Base-by-base conservation (phyloP, 2,888 invertebrate species). In the Leptinotarsa juncta region DNA sequence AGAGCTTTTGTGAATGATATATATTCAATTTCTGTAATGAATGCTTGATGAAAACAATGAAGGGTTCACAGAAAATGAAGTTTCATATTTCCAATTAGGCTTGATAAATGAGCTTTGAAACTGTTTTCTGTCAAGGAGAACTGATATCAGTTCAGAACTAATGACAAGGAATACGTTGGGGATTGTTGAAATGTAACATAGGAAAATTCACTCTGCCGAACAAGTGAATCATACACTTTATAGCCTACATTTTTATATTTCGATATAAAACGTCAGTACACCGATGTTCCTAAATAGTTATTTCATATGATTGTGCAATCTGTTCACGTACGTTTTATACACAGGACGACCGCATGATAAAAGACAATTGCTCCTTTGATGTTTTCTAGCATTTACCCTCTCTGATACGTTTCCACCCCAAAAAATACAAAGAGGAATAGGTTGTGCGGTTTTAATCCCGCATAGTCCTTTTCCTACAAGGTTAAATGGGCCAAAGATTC, bases 401-500 rank as follows among this genome's bases (percentile, higher is more conserved):
- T 69, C 32, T 69, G 18, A 15, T 49, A 26, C 48, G 23, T 69
- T 69, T 69, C 32, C 42, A 69, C 69, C 69, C 69, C 57, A 69
- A 69, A 69, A 48, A 26, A 48, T 48, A 69, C 20, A 57, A 18
- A 68, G 23, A 68, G 68, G 18, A 69, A 23, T 18, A 55, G 57
- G 57, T 69, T 69, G 57, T 23, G 4, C 26, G 57, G 32, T 48
- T 69, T 26, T 23, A 69, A 69, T 69, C 48, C 68, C 42, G 57
- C 57, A n/a, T 32, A 62, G 62, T 26, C 62, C 62, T 62, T 62
- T n/a, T 32, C 10, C 62, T 32, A 18, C 62, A 42, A 32, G n/a
- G 62, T 62, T 73, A 66, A 74, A 74, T 74, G 70, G 71, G 71
- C 71, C 70, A 69, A 48, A 69, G 65, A 65, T 71, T 70, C 70